Percentiles rank a stretch among this genome's conserved stretches.
phyloP scores from a whole-genome alignment of 1,140 invertebrate genomes.

The Bombus difficillimus region DNA sequence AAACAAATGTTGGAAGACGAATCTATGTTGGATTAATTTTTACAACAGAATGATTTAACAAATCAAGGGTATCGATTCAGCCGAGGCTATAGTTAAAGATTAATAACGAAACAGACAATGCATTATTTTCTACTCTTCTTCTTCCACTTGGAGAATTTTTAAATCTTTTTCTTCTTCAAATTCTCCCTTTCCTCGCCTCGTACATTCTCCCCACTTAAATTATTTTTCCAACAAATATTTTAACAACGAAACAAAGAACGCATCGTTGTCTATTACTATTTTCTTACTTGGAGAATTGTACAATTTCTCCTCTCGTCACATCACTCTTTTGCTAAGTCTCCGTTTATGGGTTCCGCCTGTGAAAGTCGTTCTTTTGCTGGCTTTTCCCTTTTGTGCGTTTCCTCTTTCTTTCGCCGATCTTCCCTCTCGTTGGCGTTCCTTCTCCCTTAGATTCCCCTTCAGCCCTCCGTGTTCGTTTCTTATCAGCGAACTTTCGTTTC shows the following conservation, averaged over 20 bases:
- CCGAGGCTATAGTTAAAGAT: no score
- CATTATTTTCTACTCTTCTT: no score
- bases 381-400: neutral
- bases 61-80: no score
- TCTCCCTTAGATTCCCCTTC: neutral
- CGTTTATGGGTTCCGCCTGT: constrained; percentile 9
- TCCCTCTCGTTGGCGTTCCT: neutral
- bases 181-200: no score
- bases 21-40: no score
- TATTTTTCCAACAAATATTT: no score
- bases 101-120: no score
- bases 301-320: neutral
- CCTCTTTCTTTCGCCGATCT: neutral
- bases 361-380: neutral
- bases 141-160: no score
- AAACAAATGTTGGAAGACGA: no score
- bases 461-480: neutral
- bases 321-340: neutral
- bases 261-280: neutral
- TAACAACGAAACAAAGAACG: neutral
- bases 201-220: no score
- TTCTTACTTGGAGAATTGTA: neutral
- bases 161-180: no score
- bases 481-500: neutral
- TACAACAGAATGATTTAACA: no score